Percentiles rank a stretch among this genome's conserved stretches.
Conservation (phyloP, 2,797 vertebrate species). For the Acanthurus tractus region DNA sequence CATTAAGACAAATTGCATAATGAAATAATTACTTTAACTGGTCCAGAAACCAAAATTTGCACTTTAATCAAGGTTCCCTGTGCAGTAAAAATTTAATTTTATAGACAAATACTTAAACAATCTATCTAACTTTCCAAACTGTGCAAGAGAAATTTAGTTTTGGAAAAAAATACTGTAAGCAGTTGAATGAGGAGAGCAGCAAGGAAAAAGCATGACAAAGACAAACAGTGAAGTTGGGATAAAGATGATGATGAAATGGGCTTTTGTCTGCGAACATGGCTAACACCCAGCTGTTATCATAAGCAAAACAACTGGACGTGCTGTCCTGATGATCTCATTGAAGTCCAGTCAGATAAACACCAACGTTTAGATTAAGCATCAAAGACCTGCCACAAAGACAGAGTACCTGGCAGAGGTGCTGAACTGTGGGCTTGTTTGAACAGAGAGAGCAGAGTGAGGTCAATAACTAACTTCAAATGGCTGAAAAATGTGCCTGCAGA, state of each 20-base stretch:
- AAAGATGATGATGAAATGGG: conserved; percentile 32
- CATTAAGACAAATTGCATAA: too few species aligned
- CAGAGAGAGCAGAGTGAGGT: conserved; percentile 73
- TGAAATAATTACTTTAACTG: too few species aligned
- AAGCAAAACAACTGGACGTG: conserved; percentile 78
- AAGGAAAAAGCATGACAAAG: conserved; percentile 24
- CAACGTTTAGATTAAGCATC: conserved; percentile 75
- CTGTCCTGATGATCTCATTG: conserved; percentile 69
- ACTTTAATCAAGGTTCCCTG: too few species aligned
- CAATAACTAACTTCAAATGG: conserved; percentile 76
- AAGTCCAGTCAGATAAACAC: conserved; percentile 71
- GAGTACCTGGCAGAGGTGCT: conserved; percentile 75
- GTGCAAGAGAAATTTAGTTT: conserved; percentile 2
- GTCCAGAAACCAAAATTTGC: too few species aligned
- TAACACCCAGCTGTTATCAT: conserved; percentile 66
- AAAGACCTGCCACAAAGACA: conserved; percentile 77
- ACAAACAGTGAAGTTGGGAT: conserved; percentile 22
- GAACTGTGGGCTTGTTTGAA: conserved; percentile 71
- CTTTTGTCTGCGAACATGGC: conserved; percentile 61
- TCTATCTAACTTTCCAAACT: too few species aligned
- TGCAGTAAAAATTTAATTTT: too few species aligned
- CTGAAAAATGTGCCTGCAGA: conserved; percentile 61
- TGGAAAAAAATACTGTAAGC: not conserved
- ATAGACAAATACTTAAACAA: too few species aligned
- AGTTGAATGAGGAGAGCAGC: conserved; percentile 5